Evolutionary conservation across 2,113 vertebrate genomes (phyloP).

Genomic region (Kryptolebias marmoratus): DNA sequence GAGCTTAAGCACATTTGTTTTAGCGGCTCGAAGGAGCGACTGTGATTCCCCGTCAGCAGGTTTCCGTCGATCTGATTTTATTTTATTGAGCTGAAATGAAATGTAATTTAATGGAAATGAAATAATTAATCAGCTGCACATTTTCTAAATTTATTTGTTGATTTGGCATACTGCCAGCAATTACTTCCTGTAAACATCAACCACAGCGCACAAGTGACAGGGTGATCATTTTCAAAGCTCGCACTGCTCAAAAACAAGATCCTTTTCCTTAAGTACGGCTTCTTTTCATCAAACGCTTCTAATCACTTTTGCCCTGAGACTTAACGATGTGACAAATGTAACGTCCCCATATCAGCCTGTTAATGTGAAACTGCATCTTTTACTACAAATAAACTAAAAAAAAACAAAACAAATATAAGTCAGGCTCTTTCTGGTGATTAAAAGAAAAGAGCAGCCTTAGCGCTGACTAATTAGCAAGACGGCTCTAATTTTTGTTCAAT

Average conservation of each 20-base stretch:
- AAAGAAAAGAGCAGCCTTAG: no score
- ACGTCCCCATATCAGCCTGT: neutral
- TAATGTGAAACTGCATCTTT: neutral
- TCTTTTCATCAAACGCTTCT: neutral
- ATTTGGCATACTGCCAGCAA: neutral
- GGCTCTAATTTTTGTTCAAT: no score
- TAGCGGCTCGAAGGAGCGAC: neutral
- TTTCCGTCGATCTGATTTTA: neutral
- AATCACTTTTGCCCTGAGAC: neutral
- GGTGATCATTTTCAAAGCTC: neutral
- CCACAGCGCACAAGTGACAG: neutral
- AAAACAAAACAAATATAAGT: no score
- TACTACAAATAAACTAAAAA: neutral
- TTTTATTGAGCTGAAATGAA: neutral
- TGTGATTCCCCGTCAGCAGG: neutral
- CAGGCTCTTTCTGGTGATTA: no score
- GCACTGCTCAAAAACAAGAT: neutral
- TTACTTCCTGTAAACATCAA: slow-evolving; percentile 8
- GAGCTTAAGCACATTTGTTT: neutral
- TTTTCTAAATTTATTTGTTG: neutral
- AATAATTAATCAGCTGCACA: neutral
- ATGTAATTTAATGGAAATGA: neutral
- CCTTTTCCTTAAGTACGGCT: neutral
- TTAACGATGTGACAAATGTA: neutral
- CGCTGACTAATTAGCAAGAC: no score